phyloP scores from a whole-genome alignment of 2,113 vertebrate species.

The Natator depressus region DNA sequence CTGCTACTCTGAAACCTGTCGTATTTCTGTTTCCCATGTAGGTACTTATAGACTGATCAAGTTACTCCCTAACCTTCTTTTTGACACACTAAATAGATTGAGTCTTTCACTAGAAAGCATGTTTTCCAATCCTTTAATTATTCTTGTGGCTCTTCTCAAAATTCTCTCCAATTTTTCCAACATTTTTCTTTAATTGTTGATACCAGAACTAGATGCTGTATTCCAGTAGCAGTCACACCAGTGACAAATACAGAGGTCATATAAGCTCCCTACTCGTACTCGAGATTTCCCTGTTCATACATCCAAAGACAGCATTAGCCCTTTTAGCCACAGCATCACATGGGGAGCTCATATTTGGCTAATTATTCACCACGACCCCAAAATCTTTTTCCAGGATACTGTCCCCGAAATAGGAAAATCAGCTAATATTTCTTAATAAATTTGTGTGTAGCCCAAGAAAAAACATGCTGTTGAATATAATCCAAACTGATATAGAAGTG shows the following conservation, averaged over 20 bases:
- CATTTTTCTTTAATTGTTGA: rapidly evolving
- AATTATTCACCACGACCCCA: not conserved
- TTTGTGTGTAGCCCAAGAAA: rapidly evolving
- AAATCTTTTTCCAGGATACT: not conserved
- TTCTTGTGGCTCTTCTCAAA: not conserved
- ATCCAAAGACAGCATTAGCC: not conserved
- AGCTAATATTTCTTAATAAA: not conserved
- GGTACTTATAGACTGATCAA: rapidly evolving
- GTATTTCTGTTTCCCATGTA: rapidly evolving
- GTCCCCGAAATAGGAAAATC: rapidly evolving
- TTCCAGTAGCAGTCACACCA: not conserved
- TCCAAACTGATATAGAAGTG: not conserved
- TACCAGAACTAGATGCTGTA: not conserved
- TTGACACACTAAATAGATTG: rapidly evolving
- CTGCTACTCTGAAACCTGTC: not conserved
- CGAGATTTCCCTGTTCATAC: not conserved
- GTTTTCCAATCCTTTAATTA: not conserved
- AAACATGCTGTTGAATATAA: rapidly evolving
- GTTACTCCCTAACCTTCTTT: rapidly evolving
- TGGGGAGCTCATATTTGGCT: not conserved
- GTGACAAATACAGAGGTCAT: not conserved
- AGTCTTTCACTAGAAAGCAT: rapidly evolving
- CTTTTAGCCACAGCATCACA: not conserved
- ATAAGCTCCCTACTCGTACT: not conserved
- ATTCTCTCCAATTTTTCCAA: rapidly evolving